phyloP scores from a whole-genome alignment of 2,888 invertebrate genomes.

The Mesorhabditis belari region DNA sequence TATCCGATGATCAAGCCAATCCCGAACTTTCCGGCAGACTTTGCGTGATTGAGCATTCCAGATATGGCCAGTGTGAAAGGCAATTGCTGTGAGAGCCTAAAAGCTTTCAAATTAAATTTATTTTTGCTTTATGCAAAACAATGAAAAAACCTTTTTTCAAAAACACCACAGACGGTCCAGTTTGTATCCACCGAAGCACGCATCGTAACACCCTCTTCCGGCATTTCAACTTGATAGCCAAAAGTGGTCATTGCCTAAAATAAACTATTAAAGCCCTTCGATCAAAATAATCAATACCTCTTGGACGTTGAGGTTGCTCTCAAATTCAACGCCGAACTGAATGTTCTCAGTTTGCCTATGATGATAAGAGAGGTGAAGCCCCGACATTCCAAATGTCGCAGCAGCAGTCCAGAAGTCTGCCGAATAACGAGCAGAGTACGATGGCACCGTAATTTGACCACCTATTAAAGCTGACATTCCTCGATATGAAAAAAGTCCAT shows the following conservation, averaged over 20 bases:
- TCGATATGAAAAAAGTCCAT: background rate
- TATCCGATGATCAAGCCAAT: constrained; percentile 83
- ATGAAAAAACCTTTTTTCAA: constrained; percentile 48
- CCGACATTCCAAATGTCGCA: constrained; percentile 53
- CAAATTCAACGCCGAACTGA: constrained; percentile 82
- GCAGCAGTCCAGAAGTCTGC: constrained; percentile 39
- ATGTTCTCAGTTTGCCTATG: constrained; percentile 70
- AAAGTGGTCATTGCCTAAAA: constrained; percentile 67
- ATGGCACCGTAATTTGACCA: constrained; percentile 78
- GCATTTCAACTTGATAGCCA: constrained; percentile 85
- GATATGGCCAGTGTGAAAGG: constrained; percentile 88
- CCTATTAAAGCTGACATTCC: constrained; percentile 62
- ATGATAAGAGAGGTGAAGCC: constrained; percentile 75
- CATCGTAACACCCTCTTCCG: constrained; percentile 85
- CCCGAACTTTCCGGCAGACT: constrained; percentile 74
- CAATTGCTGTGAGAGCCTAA: constrained; percentile 62
- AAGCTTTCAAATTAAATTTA: background rate
- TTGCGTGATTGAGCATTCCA: constrained; percentile 83
- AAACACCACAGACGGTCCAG: constrained; percentile 60
- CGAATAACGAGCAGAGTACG: constrained; percentile 74
- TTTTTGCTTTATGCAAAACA: background rate
- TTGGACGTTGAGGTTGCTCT: constrained; percentile 62
- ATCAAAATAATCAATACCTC: constrained; percentile 11
- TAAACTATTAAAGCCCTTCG: background rate
- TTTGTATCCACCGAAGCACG: constrained; percentile 86